phyloP scores from a whole-genome alignment of 2,113 vertebrate genomes.

The Syrrhaptes paradoxus region DNA sequence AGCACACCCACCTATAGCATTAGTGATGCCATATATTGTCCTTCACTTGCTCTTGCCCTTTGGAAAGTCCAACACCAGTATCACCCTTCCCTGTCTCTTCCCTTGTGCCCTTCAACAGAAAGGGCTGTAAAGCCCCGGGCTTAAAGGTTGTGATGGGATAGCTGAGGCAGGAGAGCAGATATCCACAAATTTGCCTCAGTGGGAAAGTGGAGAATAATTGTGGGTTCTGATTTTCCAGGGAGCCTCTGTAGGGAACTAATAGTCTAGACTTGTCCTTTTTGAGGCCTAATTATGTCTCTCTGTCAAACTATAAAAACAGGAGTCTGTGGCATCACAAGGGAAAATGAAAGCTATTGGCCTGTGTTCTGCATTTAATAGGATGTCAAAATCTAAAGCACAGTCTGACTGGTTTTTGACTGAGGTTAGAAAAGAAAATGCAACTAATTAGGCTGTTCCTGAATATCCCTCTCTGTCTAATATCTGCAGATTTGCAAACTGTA shows the following conservation, averaged over 20 bases:
- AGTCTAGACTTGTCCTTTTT: constrained; percentile 59
- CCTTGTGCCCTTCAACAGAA: background rate
- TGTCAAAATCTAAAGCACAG: constrained; percentile 65
- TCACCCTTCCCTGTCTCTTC: background rate
- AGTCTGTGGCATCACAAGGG: constrained; percentile 49
- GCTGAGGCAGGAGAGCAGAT: background rate
- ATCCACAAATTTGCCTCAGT: background rate
- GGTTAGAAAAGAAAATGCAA: constrained; percentile 61
- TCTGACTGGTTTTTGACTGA: constrained; percentile 61
- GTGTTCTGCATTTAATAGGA: constrained; percentile 68
- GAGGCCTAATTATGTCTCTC: constrained; percentile 69
- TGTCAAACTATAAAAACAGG: constrained; percentile 58
- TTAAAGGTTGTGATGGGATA: background rate
- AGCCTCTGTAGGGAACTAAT: constrained; percentile 40
- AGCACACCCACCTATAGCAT: background rate
- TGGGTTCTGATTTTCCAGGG: constrained; percentile 59
- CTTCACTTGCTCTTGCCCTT: background rate
- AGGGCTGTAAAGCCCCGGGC: background rate
- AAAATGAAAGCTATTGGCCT: constrained; percentile 64
- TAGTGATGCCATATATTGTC: background rate
- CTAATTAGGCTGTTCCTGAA: constrained; percentile 58
- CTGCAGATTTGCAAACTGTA: constrained; percentile 34
- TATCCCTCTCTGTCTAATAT: constrained; percentile 22
- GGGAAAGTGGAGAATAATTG: background rate
- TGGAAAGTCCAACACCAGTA: background rate